phyloP scores from a whole-genome alignment of 1,140 invertebrate genomes.

The Leucophenga varia region DNA sequence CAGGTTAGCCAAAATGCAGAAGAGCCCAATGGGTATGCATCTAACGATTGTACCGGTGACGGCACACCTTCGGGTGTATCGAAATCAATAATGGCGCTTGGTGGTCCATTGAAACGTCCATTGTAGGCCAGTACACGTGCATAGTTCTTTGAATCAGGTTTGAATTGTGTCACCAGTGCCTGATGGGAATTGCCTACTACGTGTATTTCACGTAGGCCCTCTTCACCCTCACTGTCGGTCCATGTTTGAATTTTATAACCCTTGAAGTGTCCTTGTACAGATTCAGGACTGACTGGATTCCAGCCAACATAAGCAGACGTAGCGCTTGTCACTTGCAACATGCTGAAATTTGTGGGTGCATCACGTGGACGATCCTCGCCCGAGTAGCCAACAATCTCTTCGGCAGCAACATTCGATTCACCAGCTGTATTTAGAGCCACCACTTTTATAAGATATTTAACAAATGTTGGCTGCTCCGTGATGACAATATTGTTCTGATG shows the following conservation, averaged over 20 bases:
- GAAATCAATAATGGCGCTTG: constrained; percentile 81
- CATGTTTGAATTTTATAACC: constrained; percentile 96
- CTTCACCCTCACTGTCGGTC: constrained; percentile 79
- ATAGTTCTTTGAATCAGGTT: constrained; percentile 86
- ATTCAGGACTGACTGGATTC: constrained; percentile 75
- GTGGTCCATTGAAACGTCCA: constrained; percentile 85
- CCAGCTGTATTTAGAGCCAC: constrained; percentile 89
- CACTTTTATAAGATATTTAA: constrained; percentile 89
- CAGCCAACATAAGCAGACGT: constrained; percentile 81
- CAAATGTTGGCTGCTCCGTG: constrained; percentile 87
- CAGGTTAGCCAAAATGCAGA: constrained; percentile 86
- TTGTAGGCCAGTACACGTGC: constrained; percentile 90
- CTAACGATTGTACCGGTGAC: constrained; percentile 79
- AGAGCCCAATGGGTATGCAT: constrained; percentile 83
- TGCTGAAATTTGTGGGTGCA: constrained; percentile 82
- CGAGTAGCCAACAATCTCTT: constrained; percentile 86
- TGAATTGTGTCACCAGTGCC: constrained; percentile 77
- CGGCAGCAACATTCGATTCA: constrained; percentile 78
- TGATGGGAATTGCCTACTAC: constrained; percentile 72
- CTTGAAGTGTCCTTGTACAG: constrained; percentile 86
- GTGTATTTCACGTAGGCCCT: constrained; percentile 75
- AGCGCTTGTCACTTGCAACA: constrained; percentile 71
- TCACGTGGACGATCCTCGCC: constrained; percentile 88
- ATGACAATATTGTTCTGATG: constrained; percentile 66
- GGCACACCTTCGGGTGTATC: constrained; percentile 91